phyloP scores from a whole-genome alignment of 2,888 invertebrate species.

The Galerucella calmariensis region DNA sequence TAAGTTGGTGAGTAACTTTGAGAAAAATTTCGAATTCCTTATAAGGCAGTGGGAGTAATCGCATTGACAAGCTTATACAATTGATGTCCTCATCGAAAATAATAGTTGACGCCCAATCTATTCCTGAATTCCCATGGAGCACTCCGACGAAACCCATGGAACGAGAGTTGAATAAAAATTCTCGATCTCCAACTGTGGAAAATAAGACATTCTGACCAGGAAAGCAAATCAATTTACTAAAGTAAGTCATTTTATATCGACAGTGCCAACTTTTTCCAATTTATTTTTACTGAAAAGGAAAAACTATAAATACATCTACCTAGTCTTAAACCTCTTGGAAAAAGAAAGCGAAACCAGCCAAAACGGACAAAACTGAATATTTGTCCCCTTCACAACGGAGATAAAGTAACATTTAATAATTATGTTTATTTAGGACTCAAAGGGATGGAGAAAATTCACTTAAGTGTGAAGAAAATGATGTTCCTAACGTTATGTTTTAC shows the following conservation, averaged over 20 bases:
- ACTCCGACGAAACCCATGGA: slow-evolving; percentile 9
- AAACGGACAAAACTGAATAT: slow-evolving; percentile 22
- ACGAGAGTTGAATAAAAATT: slow-evolving; percentile 36
- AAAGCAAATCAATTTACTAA: slow-evolving; percentile 42
- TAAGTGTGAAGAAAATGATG: slow-evolving; percentile 13
- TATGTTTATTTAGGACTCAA: slow-evolving; percentile 25
- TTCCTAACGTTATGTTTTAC: slow-evolving; percentile 13
- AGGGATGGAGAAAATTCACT: slow-evolving; percentile 26
- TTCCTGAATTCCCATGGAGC: slow-evolving; percentile 16
- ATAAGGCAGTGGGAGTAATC: neutral
- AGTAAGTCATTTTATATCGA: slow-evolving; percentile 43
- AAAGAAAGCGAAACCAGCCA: slow-evolving; percentile 29
- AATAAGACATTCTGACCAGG: slow-evolving; percentile 31
- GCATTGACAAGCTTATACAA: neutral
- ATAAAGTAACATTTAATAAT: slow-evolving; percentile 22
- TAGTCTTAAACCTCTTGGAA: slow-evolving; percentile 15
- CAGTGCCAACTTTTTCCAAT: slow-evolving; percentile 33
- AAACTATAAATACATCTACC: slow-evolving; percentile 23
- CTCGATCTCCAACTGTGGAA: slow-evolving; percentile 14
- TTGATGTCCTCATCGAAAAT: slow-evolving; percentile 5
- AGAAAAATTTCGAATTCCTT: neutral
- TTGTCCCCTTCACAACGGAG: slow-evolving; percentile 18
- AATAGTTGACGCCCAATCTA: slow-evolving; percentile 19
- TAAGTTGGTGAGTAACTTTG: neutral
- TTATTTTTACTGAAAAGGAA: slow-evolving; percentile 37